Evolutionary conservation across 2,888 invertebrate genomes (phyloP), one percentile per base, ranked within the genome.

Genomic region (Pseudoips prasinana): DNA sequence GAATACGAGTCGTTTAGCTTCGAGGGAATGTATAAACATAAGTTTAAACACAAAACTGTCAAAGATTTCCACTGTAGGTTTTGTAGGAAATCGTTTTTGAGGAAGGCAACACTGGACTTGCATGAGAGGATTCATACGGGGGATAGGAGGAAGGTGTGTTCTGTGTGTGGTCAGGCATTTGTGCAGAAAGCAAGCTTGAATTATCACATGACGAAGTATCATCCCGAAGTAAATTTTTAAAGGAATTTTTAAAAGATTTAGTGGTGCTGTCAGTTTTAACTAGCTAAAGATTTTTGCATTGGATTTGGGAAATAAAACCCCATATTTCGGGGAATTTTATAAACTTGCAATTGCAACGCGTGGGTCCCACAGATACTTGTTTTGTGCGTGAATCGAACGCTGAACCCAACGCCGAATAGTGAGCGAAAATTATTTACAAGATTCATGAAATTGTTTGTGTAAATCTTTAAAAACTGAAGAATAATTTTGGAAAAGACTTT

Each of bases 151-250:
- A 82, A 85, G 33, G 70, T 80, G 0, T 87, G 87, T 38, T 48
- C 41, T 1, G 65, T 68, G 0, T 87, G 87, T 28, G 73, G 81
- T 0, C 80, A 87, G 35, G 81, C 84, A 20, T 89, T 87, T 35
- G 85, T 85, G 0, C 85, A 87, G 43, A 86, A 86, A 43, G 81
- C 86, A 0, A 86, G 86, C 38, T 47, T 84, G 38, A 86, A 86
- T 40, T 86, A 83, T 42, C 85, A 87, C 20, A 85, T 86, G 86
- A 54, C 70, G 0, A 88, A 83, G 24, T 76, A 85, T 29, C 86
- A 87, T 39, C 85, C 87, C 0, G 77, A 65, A n/a, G 81, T 82
- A 1, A 72, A 73, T 20, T 85, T 65, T 54, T 82, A 58, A 49
- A 17, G 10, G 18, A 20, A 7, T 18, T 18, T 18, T 18, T 3